Evolutionary conservation across 64 coral and sea anemone species (phyloP), one percentile per base, ranked within the genome.

Genomic region (Stichodactyla helianthus): DNA sequence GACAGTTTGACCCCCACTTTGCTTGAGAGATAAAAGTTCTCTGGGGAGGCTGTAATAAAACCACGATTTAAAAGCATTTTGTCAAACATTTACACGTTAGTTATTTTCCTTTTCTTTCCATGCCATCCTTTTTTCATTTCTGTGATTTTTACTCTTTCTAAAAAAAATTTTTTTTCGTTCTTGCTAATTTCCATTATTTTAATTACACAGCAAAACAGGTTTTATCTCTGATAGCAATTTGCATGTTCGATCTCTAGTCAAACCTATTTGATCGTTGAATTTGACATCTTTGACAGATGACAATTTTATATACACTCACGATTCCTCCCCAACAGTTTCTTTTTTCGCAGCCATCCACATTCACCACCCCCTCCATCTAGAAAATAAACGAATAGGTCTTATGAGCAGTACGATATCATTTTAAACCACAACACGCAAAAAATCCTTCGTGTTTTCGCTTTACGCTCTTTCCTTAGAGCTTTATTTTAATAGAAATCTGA

Each of bases 1-100:
- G 78, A 52, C 78, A 50, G 14, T 54, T 58, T 82, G 68, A 74
- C 68, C 68, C 68, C 68, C 68, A 74, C 68, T 74, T 74, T n/a
- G 22, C n/a, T 28, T 74, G n/a, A 19, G 68, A 74, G 68, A 74
- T 74, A 74, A 74, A 74, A 74, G 68, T 27, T 4, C 6, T 10
- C 27, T 74, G 22, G 27, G 23, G 6, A 27, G 68, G 20, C 26
- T 31, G n/a, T 23, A 74, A 74, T 74, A 5, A 74, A 74, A 74
- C 25, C 25, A 74, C 22, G 10, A 2, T 74, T 74, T 74, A 74
- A 74, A 74, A 74, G 68, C 68, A 74, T 74, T 74, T 28, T 74
- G 12, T 11, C 68, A n/a, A 31, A 31, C 22, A 10, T 74, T 74
- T 13, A 4, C 68, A 11, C 68, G 1, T 74, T 74, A 27, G 0